Percentiles rank a stretch among this genome's conserved stretches.
phyloP scores from a whole-genome alignment of 2,797 vertebrate species.

The Lutjanus campechanus region DNA sequence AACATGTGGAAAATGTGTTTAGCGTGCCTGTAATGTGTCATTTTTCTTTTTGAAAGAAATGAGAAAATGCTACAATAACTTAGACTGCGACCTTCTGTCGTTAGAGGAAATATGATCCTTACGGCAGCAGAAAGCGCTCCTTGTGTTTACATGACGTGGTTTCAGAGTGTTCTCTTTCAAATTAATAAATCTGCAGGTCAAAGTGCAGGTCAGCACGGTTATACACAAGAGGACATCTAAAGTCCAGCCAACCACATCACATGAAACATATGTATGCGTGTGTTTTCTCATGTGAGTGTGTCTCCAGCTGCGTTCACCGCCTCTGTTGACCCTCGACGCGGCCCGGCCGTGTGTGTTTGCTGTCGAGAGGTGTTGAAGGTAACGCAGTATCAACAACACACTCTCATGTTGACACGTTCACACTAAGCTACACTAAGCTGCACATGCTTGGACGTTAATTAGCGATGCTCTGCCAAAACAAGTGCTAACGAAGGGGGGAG shows the following conservation, averaged over 20 bases:
- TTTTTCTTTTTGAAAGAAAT: slow-evolving; percentile 33
- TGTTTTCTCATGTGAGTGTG: background rate
- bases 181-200: slow-evolving; percentile 28
- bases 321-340: slow-evolving; percentile 11
- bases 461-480: slow-evolving; percentile 11
- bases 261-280: background rate
- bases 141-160: slow-evolving; percentile 11
- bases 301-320: background rate
- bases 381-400: slow-evolving; percentile 8
- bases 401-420: slow-evolving; percentile 37
- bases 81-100: slow-evolving; percentile 8
- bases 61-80: slow-evolving; percentile 23
- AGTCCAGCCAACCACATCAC: background rate
- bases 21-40: slow-evolving; percentile 32
- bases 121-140: background rate
- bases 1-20: slow-evolving; percentile 46
- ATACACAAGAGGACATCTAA: background rate
- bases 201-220: background rate
- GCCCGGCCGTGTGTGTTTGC: slow-evolving; percentile 19
- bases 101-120: slow-evolving; percentile 12
- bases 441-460: slow-evolving; percentile 28
- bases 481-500: slow-evolving; percentile 5
- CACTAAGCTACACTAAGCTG: slow-evolving; percentile 10
- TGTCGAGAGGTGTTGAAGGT: slow-evolving; percentile 27
- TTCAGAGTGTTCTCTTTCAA: background rate